Base-by-base conservation (phyloP, 2,888 invertebrate species). In the Chrysolina americana region DNA sequence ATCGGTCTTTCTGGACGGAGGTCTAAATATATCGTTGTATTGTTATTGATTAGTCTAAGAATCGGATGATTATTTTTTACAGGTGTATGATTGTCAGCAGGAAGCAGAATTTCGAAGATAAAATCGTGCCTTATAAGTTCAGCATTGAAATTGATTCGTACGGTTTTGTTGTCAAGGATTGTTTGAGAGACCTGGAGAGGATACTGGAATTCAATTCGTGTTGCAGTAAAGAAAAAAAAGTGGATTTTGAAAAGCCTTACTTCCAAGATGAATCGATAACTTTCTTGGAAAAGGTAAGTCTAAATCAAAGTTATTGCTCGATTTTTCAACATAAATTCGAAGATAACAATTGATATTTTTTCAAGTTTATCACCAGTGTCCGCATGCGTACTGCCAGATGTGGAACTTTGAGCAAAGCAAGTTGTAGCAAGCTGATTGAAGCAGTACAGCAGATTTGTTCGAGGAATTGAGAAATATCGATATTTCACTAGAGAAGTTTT, bases 351-450 rank as follows among this genome's bases (percentile, higher is more conserved):
- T 4, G 15, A 19, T 66, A 36, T 71, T 15, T 73, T 73, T 87
- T 87, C 36, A 87, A 92, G 91, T 91, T 89, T 76, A 87, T 91
- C 76, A 90, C 90, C 41, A 92, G 91, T 78, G 85, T 90, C 0
- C 85, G 88, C 8, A 91, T 91, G 81, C 90, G 91, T 87, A 84
- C 92, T 84, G 86, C 87, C 0, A 87, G 86, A 79, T 85, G 85
- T 76, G 83, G 85, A 8, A 81, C 80, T 36, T 73, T 87, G 23
- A 85, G 83, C 78, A 85, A 86, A 80, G 83, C 83, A 80, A 83
- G 82, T n/a, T 86, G 86, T 75, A 86, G 87, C 81, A 79, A 81
- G 41, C 84, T 87, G 50, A 81, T 86, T 36, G 75, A 85, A 68
- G 86, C 85, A 48, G 81, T 85, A 64, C 74, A 73, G 28, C 53